These are phyloP conservation scores for rabbit (Oryctolagus cuniculus) DNA, from an alignment of 2,113 vertebrate species.

Conservation along the genomic window DNA sequence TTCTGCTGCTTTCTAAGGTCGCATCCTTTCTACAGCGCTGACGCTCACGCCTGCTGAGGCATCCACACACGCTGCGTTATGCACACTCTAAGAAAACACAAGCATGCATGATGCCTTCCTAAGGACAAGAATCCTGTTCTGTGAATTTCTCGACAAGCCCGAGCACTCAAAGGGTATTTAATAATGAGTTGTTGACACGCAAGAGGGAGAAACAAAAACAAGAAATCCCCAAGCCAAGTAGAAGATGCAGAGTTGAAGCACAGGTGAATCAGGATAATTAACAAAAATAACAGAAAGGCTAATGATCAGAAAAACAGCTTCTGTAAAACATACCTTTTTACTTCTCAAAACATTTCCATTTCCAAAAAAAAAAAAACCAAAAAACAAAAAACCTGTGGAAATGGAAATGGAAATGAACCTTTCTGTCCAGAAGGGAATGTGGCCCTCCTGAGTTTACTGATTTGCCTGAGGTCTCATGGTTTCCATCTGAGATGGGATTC, in stretches of 20 bases:
- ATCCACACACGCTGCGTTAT: background rate
- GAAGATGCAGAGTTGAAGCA: constrained; percentile 17
- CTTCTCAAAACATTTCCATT: constrained; percentile 15
- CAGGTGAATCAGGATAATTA: constrained; percentile 16
- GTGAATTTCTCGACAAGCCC: background rate
- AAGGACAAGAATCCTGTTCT: background rate
- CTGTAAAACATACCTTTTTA: background rate
- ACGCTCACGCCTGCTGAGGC: background rate
- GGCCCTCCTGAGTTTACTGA: background rate
- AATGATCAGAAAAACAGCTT: background rate
- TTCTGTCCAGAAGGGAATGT: background rate
- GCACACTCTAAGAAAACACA: constrained; percentile 24
- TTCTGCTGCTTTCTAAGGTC: background rate
- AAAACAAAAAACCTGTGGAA: too few species aligned
- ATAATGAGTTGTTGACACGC: constrained; percentile 11
- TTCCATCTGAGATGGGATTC: background rate
- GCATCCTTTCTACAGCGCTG: background rate
- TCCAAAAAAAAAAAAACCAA: background rate
- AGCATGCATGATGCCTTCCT: background rate
- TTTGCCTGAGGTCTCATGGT: background rate
- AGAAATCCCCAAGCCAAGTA: background rate
- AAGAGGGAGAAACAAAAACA: constrained; percentile 23
- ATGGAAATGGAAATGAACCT: too few species aligned
- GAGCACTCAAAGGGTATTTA: background rate
- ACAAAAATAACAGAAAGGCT: background rate